Evolutionary conservation across 2,797 vertebrate genomes (phyloP).

Genomic region (Anguilla obscura): DNA sequence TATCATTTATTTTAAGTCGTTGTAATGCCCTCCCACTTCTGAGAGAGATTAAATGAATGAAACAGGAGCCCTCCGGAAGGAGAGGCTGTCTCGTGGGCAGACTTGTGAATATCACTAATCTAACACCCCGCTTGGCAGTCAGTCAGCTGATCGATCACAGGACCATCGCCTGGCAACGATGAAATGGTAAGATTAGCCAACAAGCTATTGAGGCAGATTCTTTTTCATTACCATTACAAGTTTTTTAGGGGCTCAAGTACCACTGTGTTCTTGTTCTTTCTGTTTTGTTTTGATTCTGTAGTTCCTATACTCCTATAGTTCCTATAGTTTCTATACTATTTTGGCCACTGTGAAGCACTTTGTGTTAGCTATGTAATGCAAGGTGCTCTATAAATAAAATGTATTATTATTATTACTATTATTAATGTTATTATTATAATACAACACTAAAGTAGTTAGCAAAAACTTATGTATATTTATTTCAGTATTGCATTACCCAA

Average conservation of each 20-base stretch:
- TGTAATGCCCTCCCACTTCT: background rate
- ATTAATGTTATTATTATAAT: background rate
- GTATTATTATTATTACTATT: no score
- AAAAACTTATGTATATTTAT: background rate
- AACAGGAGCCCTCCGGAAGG: background rate
- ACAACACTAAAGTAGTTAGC: background rate
- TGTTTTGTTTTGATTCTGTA: no score
- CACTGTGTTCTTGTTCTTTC: no score
- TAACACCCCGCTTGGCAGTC: background rate
- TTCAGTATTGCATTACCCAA: background rate
- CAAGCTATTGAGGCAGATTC: background rate
- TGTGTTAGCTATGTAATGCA: no score
- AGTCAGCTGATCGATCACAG: background rate
- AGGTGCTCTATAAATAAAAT: no score
- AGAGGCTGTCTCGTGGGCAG: background rate
- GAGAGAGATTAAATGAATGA: slow-evolving; percentile 2
- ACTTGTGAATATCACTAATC: slow-evolving; percentile 1
- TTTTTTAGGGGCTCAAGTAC: no score
- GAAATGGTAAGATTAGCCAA: background rate
- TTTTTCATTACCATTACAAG: background rate
- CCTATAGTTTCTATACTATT: no score
- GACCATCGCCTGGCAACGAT: background rate
- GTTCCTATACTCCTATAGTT: no score
- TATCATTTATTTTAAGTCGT: background rate
- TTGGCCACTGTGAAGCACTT: no score